Evolutionary conservation across 2,113 vertebrate genomes (phyloP).

Genomic region (Equus przewalskii): DNA sequence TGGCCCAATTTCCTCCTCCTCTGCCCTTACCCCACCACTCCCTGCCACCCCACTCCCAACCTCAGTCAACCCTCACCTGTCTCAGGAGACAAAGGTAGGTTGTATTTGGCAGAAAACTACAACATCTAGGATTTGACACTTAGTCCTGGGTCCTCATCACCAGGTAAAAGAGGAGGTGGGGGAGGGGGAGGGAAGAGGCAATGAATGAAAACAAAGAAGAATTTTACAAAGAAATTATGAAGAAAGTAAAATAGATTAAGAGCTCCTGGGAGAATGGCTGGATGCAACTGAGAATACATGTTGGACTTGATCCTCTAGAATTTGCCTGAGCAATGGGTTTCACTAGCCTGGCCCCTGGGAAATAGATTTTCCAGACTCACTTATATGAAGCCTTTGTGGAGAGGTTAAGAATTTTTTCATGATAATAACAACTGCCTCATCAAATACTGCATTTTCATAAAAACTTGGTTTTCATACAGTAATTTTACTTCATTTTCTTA

Average conservation of each 20-base stretch:
- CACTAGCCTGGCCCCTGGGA: not conserved
- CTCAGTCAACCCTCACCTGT: not conserved
- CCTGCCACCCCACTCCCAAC: not conserved
- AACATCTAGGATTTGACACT: not conserved
- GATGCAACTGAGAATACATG: not conserved
- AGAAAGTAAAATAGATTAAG: not conserved
- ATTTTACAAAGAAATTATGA: not conserved
- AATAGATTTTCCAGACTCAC: not conserved
- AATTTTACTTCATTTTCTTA: constrained; percentile 47
- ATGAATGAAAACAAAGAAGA: constrained; percentile 1
- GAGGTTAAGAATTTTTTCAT: not conserved
- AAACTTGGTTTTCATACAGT: not conserved
- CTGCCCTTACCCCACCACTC: not conserved
- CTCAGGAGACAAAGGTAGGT: not conserved
- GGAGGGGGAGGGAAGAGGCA: not conserved
- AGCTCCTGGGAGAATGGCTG: not conserved
- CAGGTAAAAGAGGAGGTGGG: not conserved
- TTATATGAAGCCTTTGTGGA: not conserved
- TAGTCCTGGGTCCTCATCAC: not conserved
- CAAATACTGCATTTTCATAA: constrained; percentile 8
- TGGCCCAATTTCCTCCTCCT: not conserved
- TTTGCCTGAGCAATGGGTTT: not conserved
- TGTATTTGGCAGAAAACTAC: not conserved
- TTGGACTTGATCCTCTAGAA: not conserved
- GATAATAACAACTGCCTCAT: not conserved